phyloP scores from a whole-genome alignment of 2,888 invertebrate species.

The Leucoptera coffeella region DNA sequence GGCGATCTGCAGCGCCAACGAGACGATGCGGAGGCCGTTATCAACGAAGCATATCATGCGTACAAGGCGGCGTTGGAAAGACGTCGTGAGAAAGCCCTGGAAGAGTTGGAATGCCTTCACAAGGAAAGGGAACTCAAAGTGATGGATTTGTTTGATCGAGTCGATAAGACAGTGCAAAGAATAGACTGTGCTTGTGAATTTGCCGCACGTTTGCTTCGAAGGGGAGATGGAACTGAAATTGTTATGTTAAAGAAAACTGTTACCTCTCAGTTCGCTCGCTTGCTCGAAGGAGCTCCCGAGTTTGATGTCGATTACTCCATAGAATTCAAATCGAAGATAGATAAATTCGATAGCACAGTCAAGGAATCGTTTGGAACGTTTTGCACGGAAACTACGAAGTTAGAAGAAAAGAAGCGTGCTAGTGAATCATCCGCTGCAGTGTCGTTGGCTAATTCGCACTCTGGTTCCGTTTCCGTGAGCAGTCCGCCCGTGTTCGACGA shows the following conservation, averaged over 20 bases:
- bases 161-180: slow-evolving; percentile 78
- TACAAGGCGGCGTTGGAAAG: slow-evolving; percentile 78
- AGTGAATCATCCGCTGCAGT: slow-evolving; percentile 37
- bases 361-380: slow-evolving; percentile 70
- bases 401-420: slow-evolving; percentile 46
- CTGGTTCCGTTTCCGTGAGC: slow-evolving; percentile 49
- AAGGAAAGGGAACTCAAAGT: slow-evolving; percentile 81
- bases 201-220: slow-evolving; percentile 71
- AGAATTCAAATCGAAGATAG: slow-evolving; percentile 75
- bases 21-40: slow-evolving; percentile 76
- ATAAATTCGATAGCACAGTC: slow-evolving; percentile 68
- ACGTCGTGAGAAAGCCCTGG: slow-evolving; percentile 68
- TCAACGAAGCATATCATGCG: slow-evolving; percentile 73
- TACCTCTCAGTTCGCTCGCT: slow-evolving; percentile 66
- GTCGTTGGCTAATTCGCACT: slow-evolving; percentile 31
- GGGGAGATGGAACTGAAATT: slow-evolving; percentile 81
- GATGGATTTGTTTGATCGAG: slow-evolving; percentile 80
- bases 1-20: slow-evolving; percentile 83
- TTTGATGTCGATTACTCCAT: slow-evolving; percentile 73
- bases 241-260: slow-evolving; percentile 77
- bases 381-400: slow-evolving; percentile 58
- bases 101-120: slow-evolving; percentile 70
- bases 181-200: slow-evolving; percentile 85
- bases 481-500: slow-evolving; percentile 76
- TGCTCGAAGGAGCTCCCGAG: slow-evolving; percentile 77